Evolutionary conservation across 2,797 vertebrate species (phyloP), one percentile per base, ranked within the genome.

Genomic region (Carapus acus): DNA sequence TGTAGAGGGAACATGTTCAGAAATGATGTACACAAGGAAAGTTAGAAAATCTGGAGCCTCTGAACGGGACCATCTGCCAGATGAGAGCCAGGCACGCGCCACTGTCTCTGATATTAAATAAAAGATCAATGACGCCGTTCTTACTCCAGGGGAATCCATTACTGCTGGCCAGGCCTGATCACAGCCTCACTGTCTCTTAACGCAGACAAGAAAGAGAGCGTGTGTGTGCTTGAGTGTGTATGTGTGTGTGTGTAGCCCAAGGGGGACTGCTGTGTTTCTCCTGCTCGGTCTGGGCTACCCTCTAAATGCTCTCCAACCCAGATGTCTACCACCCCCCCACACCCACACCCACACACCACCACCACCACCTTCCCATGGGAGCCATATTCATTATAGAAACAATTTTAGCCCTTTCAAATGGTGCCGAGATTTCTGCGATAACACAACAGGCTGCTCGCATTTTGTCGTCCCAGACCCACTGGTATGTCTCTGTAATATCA

Each of bases 351-450:
- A n/a, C n/a, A n/a, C n/a, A n/a, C n/a, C n/a, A n/a, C n/a, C n/a
- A n/a, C n/a, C n/a, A n/a, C n/a, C 50, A 41, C 46, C 54, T 48
- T 69, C 71, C 74, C 70, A 44, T 29, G 67, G 52, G 78, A 78
- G 61, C 43, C 53, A 70, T 61, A 72, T 64, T 79, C 61, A 76
- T 75, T 80, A 77, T 69, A 64, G 75, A 78, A 80, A 80, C 71
- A 58, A 69, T 77, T 71, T 68, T 54, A 72, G 62, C 24, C 47
- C 54, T 63, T 74, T 54, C 40, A 60, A 78, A 75, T 46, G 51
- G 56, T 64, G 61, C 63, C 6, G 17, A 62, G 57, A 73, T 73
- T 67, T 76, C 51, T 56, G 31, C 18, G 59, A 80, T 71, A 63
- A 65, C 54, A 68, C 51, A 58, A 67, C 53, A 41, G 23, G 34